Evolutionary conservation across 2,888 invertebrate species (phyloP).

Genomic region (Sinodicranocentrus sp.): DNA sequence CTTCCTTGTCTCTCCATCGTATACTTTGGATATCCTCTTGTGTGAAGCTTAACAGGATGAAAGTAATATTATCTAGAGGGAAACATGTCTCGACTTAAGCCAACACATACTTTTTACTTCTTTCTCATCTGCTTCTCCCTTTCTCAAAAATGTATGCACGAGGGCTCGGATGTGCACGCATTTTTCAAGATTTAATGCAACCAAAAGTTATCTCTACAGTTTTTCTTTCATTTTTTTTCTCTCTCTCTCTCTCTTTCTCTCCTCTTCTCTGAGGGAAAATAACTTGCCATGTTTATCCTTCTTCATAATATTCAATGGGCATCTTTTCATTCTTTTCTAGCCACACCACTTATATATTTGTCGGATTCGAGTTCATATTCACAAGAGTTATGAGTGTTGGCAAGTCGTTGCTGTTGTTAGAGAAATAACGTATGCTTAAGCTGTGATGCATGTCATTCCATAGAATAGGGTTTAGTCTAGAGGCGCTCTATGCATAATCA

Average conservation of each 20-base stretch:
- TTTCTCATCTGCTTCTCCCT: conserved; percentile 11
- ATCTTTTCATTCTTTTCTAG: conserved; percentile 16
- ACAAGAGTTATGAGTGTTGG: conserved; percentile 46
- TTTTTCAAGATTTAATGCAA: conserved; percentile 54
- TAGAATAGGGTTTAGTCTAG: background rate
- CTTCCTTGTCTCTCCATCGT: conserved; percentile 19
- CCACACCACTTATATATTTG: background rate
- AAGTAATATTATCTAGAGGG: background rate
- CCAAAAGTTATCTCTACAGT: conserved; percentile 42
- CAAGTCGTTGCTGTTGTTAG: conserved; percentile 42
- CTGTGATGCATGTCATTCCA: conserved; percentile 35
- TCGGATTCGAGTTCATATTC: conserved; percentile 15
- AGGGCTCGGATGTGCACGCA: conserved; percentile 31
- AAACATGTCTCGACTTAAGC: too few relatives aligned
- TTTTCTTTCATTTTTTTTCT: conserved; percentile 58
- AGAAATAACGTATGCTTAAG: conserved; percentile 42
- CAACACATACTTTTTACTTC: too few relatives aligned
- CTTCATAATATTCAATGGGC: conserved; percentile 48
- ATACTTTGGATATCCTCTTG: background rate
- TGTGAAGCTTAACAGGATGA: conserved; percentile 9
- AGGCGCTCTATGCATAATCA: conserved; percentile 16
- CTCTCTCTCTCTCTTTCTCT: too few relatives aligned
- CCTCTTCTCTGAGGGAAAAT: conserved; percentile 28
- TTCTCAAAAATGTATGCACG: background rate
- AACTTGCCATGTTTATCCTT: conserved; percentile 49